Evolutionary conservation across 1,140 invertebrate genomes (phyloP).

Genomic region (Lasioglossum baleicum): DNA sequence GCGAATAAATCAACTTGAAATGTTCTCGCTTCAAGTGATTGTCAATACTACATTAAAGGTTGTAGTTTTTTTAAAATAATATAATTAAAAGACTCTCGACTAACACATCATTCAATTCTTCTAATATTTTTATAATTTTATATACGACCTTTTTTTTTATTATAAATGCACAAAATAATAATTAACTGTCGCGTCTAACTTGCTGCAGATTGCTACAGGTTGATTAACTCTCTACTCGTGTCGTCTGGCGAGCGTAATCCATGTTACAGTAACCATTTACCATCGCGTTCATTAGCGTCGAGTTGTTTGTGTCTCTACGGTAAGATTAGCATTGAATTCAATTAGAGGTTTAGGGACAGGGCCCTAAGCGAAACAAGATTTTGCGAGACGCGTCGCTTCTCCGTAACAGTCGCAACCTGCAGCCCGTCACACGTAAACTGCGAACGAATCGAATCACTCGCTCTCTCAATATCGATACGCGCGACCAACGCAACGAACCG

Average conservation of each 20-base stretch:
- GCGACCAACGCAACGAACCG: neutral
- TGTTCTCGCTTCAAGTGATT: too few species aligned
- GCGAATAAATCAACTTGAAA: too few species aligned
- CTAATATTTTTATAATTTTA: too few species aligned
- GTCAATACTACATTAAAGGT: too few species aligned
- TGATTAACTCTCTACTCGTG: constrained; percentile 27
- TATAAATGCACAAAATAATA: neutral
- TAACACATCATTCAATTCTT: too few species aligned
- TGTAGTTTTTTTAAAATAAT: too few species aligned
- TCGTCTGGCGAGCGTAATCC: constrained; percentile 1
- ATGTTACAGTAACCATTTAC: constrained; percentile 32
- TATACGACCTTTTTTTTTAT: too few species aligned
- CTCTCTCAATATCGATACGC: neutral
- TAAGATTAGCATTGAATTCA: constrained; percentile 37
- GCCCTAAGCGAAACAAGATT: constrained; percentile 16
- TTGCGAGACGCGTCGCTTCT: neutral
- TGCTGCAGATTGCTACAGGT: constrained; percentile 27
- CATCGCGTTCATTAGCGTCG: constrained; percentile 32
- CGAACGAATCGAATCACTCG: neutral
- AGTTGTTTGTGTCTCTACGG: constrained; percentile 14
- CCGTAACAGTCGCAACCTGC: neutral
- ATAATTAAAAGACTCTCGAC: too few species aligned
- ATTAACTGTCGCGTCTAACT: constrained; percentile 10
- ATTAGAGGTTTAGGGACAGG: constrained; percentile 26
- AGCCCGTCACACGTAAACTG: neutral